Conservation (phyloP, 2,113 vertebrate genomes). For the Callospermophilus lateralis region DNA sequence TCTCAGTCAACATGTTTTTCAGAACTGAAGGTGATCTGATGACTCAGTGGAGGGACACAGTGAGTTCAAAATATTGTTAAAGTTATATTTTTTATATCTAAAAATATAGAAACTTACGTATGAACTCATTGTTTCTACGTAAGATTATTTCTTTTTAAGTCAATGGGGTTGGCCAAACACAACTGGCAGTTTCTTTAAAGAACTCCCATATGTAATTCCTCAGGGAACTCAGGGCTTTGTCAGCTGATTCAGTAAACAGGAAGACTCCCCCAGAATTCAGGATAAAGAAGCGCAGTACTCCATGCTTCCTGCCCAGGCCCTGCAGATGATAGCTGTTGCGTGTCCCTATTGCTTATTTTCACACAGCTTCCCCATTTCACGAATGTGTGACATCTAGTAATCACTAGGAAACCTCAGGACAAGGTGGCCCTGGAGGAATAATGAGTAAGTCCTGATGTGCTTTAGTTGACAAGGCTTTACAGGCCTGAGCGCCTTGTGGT, state of each 20-base stretch:
- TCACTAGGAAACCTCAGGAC: background rate
- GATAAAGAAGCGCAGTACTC: background rate
- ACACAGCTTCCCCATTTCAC: too few species aligned
- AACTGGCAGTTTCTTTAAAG: background rate
- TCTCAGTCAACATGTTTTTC: background rate
- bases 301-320: background rate
- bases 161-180: background rate
- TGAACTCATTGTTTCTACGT: background rate
- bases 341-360: too few species aligned
- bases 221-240: background rate
- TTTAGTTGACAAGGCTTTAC: background rate
- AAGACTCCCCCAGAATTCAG: background rate
- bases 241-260: background rate
- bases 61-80: background rate
- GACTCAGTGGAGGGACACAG: background rate
- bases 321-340: background rate
- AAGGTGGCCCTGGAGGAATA: background rate
- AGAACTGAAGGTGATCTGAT: background rate
- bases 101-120: background rate
- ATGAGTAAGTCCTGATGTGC: background rate
- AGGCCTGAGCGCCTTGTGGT: background rate
- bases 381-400: background rate
- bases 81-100: background rate
- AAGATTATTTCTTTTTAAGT: slow-evolving; percentile 16
- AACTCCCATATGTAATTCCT: background rate